Conservation (phyloP, 2,113 vertebrate genomes). For the Sebastes schlegelii region DNA sequence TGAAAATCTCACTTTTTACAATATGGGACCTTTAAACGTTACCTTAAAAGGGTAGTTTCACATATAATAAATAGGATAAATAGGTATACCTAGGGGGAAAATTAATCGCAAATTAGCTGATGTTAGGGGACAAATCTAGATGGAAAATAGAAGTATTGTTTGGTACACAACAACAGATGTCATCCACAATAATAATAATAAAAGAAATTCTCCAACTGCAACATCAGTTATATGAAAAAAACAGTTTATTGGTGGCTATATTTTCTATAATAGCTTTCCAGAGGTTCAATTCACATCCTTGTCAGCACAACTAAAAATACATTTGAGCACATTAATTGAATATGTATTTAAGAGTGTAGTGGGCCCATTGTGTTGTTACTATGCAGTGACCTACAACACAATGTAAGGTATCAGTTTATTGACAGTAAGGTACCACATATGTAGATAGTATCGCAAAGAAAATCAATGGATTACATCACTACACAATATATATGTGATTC, state of each 20-base stretch:
- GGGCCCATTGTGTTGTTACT: neutral
- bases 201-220: neutral
- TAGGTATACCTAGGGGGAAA: neutral
- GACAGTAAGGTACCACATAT: neutral
- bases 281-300: neutral
- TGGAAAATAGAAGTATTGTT: neutral
- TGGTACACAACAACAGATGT: neutral
- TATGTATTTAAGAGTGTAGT: neutral
- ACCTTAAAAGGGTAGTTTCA: neutral
- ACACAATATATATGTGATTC: constrained; percentile 9
- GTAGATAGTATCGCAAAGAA: neutral
- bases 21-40: too few species aligned
- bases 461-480: constrained; percentile 1
- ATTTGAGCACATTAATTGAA: constrained; percentile 3
- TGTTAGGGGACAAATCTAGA: neutral
- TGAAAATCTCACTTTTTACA: too few species aligned
- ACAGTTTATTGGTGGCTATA: constrained; percentile 14
- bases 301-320: constrained; percentile 1
- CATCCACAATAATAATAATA: neutral
- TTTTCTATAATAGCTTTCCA: neutral
- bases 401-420: neutral
- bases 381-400: neutral
- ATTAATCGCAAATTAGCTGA: too few species aligned
- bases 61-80: neutral
- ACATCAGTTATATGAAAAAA: neutral